Conservation (phyloP, 2,113 vertebrate species). For the Tinamus guttatus region DNA sequence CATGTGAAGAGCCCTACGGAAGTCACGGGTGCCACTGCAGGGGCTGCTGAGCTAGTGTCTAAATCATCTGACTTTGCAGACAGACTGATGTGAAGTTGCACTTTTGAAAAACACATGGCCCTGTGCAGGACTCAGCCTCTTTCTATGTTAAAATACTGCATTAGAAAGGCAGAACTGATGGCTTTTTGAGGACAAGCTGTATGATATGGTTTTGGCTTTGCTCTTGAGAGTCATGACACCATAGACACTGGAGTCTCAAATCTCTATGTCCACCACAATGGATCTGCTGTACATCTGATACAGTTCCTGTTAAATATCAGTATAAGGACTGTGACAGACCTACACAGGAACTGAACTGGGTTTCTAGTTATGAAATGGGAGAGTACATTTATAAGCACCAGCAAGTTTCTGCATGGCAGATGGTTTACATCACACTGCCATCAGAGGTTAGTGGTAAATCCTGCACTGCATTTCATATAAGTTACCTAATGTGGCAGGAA, state of each 20-base stretch:
- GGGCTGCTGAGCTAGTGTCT: background rate
- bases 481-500: background rate
- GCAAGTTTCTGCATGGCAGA: background rate
- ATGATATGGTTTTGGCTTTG: background rate
- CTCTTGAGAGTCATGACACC: no score
- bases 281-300: background rate
- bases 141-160: accelerated
- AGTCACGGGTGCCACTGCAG: background rate
- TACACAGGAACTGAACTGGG: accelerated
- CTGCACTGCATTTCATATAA: background rate
- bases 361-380: background rate
- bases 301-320: background rate
- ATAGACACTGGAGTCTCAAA: background rate
- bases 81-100: accelerated
- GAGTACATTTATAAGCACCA: background rate
- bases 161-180: accelerated
- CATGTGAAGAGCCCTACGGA: accelerated
- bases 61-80: background rate
- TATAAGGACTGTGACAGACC: background rate
- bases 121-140: background rate
- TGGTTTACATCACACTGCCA: background rate
- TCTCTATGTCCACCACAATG: background rate
- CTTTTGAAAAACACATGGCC: background rate
- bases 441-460: background rate
- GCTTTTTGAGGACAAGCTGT: background rate